These are phyloP conservation scores for Alouatta palliata DNA, from an alignment of 2,113 vertebrate genomes.

Conservation along the genomic window DNA sequence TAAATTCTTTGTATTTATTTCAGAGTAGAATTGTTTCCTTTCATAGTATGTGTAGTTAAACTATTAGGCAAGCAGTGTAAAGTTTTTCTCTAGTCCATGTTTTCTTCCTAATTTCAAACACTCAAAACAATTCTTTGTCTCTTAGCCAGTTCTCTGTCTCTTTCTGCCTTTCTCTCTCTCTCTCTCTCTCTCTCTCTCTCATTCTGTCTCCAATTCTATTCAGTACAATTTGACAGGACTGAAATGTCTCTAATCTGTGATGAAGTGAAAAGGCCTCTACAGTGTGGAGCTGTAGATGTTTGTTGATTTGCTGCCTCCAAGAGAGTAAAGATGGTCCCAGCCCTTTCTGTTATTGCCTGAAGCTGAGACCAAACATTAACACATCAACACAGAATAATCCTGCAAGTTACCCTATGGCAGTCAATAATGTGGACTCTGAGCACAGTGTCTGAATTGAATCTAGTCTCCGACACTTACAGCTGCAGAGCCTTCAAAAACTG, in stretches of 20 bases:
- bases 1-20: background rate
- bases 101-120: background rate
- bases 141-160: background rate
- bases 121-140: too few species aligned
- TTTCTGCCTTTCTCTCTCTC: too few species aligned
- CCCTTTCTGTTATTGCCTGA: background rate
- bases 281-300: background rate
- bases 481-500: background rate
- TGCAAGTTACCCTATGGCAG: background rate
- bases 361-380: background rate
- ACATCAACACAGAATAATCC: too few species aligned
- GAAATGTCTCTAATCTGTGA: background rate
- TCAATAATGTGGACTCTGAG: background rate
- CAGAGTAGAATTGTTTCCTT: background rate
- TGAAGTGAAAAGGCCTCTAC: background rate
- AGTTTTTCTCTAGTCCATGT: background rate
- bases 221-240: background rate
- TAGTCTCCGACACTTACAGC: background rate
- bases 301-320: background rate
- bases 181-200: background rate
- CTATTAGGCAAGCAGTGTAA: background rate
- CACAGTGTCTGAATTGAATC: background rate
- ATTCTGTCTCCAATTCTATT: background rate
- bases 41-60: background rate
- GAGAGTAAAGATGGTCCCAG: background rate